Conservation (phyloP, 1,140 invertebrate species). For the Papilio xuthus region DNA sequence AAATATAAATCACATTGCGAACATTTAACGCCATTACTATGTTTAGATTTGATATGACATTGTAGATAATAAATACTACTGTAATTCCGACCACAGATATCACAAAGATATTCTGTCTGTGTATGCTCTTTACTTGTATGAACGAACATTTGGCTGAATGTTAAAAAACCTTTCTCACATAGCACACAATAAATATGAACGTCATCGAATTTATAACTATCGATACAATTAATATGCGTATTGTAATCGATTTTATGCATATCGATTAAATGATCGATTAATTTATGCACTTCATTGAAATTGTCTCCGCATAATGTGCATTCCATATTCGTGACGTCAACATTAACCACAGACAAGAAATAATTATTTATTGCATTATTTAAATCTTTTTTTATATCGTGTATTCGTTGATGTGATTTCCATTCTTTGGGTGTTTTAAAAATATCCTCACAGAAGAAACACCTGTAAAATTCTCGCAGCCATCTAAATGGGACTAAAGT, state of each 20-base stretch:
- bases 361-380: slow-evolving; percentile 47
- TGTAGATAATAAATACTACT: slow-evolving; percentile 44
- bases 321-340: slow-evolving; percentile 52
- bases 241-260: slow-evolving; percentile 48
- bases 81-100: slow-evolving; percentile 51
- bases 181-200: slow-evolving; percentile 44
- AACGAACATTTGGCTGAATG: slow-evolving; percentile 47
- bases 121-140: slow-evolving; percentile 50
- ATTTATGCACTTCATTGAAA: slow-evolving; percentile 46
- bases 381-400: slow-evolving; percentile 44
- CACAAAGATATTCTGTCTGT: slow-evolving; percentile 44
- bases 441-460: slow-evolving; percentile 59
- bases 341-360: slow-evolving; percentile 51
- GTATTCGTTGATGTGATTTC: slow-evolving; percentile 47
- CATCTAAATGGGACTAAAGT: slow-evolving; percentile 59
- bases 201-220: slow-evolving; percentile 43
- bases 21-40: slow-evolving; percentile 46
- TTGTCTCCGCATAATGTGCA: slow-evolving; percentile 49
- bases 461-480: slow-evolving; percentile 54
- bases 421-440: slow-evolving; percentile 54
- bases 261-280: slow-evolving; percentile 51
- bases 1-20: slow-evolving; percentile 44
- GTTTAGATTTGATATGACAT: slow-evolving; percentile 47
- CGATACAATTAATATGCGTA: slow-evolving; percentile 44
- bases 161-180: slow-evolving; percentile 44